Evolutionary conservation across 2,113 vertebrate species (phyloP), one percentile per base, ranked within the genome.

Genomic region (Paralichthys olivaceus): DNA sequence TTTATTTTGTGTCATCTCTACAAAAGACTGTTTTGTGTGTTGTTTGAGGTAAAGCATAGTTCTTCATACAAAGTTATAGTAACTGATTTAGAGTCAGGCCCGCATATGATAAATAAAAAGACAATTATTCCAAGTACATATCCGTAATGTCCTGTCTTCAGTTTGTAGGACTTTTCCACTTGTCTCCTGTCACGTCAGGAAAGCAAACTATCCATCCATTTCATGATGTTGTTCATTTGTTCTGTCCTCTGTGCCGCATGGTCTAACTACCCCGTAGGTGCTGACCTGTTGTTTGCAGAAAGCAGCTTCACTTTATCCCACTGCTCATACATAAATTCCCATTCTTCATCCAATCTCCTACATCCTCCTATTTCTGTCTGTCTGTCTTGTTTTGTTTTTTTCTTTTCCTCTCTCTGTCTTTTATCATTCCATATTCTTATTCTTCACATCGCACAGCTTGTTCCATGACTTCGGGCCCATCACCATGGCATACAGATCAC

Each of bases 401-500:
- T 20, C 54, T 23, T 4, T 54, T 28, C 9, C 25, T 62, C 49
- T 53, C 20, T n/a, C 49, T 53, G 4, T 47, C 23, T 61, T 53
- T 80, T 22, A 60, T 69, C 72, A 78, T 85, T 79, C 67, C 70
- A 63, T 65, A 74, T 75, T 75, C 82, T 72, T 84, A 73, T 79
- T 84, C 63, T 85, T 65, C 76, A 59, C 83, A 4, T 59, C 66
- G 53, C 83, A 88, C 84, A 62, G 87, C 80, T 84, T 90, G 11
- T 92, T 93, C 91, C 94, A 95, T 94, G 93, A 93, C 83, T 85
- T 82, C 83, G 85, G 90, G 69, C 77, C 66, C 43, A 32, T 87
- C 78, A 66, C 77, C 94, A 98, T 99, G 97, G 97, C 97, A 53
- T 98, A 98, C 90, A 97, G 95, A 80, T 97, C 96, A 76, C 95